Base-by-base conservation (phyloP, 2,797 vertebrate genomes). In the Sebastes minor region DNA sequence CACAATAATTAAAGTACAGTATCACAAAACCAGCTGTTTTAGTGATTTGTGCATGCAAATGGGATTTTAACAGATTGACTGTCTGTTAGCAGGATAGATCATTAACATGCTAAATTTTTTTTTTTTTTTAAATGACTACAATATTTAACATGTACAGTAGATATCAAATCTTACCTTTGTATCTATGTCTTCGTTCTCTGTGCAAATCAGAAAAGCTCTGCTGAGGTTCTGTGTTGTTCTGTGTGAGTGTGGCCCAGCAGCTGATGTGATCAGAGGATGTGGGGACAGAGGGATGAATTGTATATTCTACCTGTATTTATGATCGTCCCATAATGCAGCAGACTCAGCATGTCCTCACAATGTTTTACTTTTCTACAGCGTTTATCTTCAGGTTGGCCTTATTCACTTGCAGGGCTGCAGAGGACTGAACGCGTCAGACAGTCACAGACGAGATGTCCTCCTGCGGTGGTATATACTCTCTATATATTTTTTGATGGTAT, bases 231-330 rank as follows among this genome's bases (percentile, higher is more conserved):
- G 23, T 33, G 2, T 32, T 23, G 65, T 23, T 75, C 65, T 56
- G 61, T 14, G 60, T 53, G 78, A 69, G 73, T 66, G 65, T 25
- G 59, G 52, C 4, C 23, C 4, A 73, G 76, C 70, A 56, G 74
- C 65, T 71, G 70, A 81, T 67, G 71, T 72, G 61, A 56, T 16
- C 53, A 35, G 65, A 64, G 74, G 75, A 77, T 32, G 57, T 33
- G 65, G 33, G 69, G 69, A 80, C 82, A 81, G 81, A 61, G 86
- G 78, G 83, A 81, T 78, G 63, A 23, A 42, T 42, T 42, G 38
- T 42, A 14, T 80, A 63, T 65, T 74, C 68, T 71, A 92, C 86
- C 85, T 92, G 87, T 88, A 95, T 94, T 93, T 95, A 95, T 79
- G 89, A 67, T 69, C 74, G 30, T 89, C 91, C 84, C 82, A 89